phyloP scores from a whole-genome alignment of 2,113 vertebrate genomes.

The Chloropsis hardwickii region DNA sequence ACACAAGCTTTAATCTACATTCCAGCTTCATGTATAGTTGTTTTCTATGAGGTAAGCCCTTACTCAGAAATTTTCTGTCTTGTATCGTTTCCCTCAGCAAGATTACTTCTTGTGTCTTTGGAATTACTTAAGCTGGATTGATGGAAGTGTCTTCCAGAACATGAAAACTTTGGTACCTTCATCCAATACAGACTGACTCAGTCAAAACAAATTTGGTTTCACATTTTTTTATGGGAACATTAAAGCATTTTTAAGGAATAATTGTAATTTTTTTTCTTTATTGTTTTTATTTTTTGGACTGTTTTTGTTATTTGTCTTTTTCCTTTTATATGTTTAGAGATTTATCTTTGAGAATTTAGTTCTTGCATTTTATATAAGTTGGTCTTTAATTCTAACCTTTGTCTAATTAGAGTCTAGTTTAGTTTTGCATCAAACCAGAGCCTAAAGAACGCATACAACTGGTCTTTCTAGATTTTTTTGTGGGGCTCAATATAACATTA shows the following conservation, averaged over 20 bases:
- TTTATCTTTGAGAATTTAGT: not conserved
- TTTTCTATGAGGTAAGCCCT: not conserved
- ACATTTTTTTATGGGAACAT: not conserved
- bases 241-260: not conserved
- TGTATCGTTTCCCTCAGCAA: not conserved
- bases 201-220: not conserved
- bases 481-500: no score
- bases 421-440: not conserved
- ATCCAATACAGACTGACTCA: not conserved
- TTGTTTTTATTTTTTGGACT: not conserved
- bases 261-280: not conserved
- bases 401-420: not conserved
- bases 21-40: not conserved
- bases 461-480: not conserved
- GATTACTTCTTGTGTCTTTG: not conserved
- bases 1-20: not conserved
- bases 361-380: not conserved
- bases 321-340: not conserved
- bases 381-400: not conserved
- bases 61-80: not conserved
- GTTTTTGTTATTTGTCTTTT: not conserved
- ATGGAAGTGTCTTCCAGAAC: not conserved
- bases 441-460: not conserved
- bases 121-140: not conserved
- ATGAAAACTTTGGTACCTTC: not conserved